Evolutionary conservation across 2,888 invertebrate species (phyloP), one percentile per base, ranked within the genome.

Genomic region (Ganaspis brasiliensis): DNA sequence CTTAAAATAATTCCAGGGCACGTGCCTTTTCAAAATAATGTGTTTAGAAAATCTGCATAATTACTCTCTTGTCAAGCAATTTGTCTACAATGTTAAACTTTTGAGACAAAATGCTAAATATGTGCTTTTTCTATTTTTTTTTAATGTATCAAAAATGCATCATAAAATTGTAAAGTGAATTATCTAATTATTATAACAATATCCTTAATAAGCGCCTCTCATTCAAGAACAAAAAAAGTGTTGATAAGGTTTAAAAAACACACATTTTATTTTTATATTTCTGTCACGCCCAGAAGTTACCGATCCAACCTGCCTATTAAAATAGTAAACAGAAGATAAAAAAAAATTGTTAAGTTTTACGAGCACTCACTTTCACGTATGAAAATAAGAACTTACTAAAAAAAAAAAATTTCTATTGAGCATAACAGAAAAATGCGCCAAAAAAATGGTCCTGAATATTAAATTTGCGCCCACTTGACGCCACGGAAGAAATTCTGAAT

Each of bases 371-470:
- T 63, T 63, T 63, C 63, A 40, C 37, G 12, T 40, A 37, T 14
- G 40, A 14, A 21, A 40, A 21, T 21, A 24, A 21, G n/a, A 61
- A 37, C 16, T 63, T 1, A 14, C 4, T 40, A 21, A 63, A 21
- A 19, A 21, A 63, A 37, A 37, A 40, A 61, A 16, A 35, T 19
- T 16, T 14, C 63, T 21, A 19, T 8, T 14, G 37, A 3, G 14
- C 12, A 5, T 4, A 61, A 35, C 16, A 35, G 63, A 63, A 63
- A 63, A 63, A 24, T 40, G 63, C 21, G 63, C 37, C 21, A 63
- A 63, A 40, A 49, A 40, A 63, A 63, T 12, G 37, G 21, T 40
- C 63, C 40, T 63, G 37, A 63, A 26, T 57, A 31, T 26, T 31
- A 57, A 57, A 57, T 24, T 14, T 24, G 26, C 57, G 21, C 6